A percentile compares a stretch with the other conserved stretches of the same genome.
Evolutionary conservation across 2,888 invertebrate genomes (phyloP).

Genomic region (Coelinius sp.): DNA sequence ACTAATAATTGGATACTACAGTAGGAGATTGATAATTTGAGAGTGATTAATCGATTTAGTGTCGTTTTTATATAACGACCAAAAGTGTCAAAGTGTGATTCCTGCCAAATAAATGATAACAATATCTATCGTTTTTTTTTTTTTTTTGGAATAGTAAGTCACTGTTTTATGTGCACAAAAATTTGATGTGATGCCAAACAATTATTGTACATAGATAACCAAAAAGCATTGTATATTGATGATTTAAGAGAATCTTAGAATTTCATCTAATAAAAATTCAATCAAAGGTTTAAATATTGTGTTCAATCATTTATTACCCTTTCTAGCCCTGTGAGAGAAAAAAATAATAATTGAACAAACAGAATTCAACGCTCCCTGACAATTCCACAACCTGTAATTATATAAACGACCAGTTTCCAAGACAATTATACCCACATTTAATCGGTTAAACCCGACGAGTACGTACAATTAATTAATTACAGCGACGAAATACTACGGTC

Average conservation of each 20-base stretch:
- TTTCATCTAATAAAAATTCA: constrained; percentile 62
- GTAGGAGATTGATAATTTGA: constrained; percentile 20
- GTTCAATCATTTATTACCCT: not conserved
- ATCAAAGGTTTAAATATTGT: not conserved
- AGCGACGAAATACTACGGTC: constrained; percentile 44
- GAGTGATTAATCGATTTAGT: constrained; percentile 18
- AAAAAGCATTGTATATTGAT: constrained; percentile 57
- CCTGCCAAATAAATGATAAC: constrained; percentile 56
- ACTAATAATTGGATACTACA: constrained; percentile 39
- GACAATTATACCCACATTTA: constrained; percentile 25
- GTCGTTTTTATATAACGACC: constrained; percentile 13
- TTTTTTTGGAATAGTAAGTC: constrained; percentile 12
- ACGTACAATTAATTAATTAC: constrained; percentile 60
- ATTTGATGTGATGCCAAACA: constrained; percentile 16
- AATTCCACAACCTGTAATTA: not conserved
- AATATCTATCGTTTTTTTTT: constrained; percentile 45
- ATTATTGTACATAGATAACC: constrained; percentile 63
- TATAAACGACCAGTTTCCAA: not conserved
- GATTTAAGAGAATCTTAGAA: constrained; percentile 53
- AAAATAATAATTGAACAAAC: too few species aligned
- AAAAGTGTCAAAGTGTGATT: constrained; percentile 54
- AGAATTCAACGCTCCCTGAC: not conserved
- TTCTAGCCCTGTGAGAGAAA: not conserved
- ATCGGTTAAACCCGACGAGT: constrained; percentile 50
- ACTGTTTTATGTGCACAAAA: constrained; percentile 22